A percentile compares a stretch with the other conserved stretches of the same genome.
Conservation (phyloP, 2,113 vertebrate genomes). For the Callionymus lyra region DNA sequence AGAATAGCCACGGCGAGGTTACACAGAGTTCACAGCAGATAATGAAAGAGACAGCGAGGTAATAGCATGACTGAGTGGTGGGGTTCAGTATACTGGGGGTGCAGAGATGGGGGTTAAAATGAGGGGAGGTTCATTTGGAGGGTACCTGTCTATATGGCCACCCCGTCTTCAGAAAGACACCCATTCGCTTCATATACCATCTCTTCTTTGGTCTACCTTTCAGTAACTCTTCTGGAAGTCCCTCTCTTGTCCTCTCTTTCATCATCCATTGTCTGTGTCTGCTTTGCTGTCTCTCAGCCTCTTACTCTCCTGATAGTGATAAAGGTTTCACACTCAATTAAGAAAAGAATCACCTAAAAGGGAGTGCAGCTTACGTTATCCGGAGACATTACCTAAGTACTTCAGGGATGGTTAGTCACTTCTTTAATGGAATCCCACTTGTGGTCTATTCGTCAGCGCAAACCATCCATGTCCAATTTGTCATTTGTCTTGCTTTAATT, state of each 20-base stretch:
- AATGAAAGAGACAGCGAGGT: slow-evolving; percentile 78
- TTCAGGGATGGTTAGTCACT: slow-evolving; percentile 43
- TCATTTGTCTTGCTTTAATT: slow-evolving; percentile 29
- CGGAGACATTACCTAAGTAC: slow-evolving; percentile 53
- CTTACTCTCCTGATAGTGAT: slow-evolving; percentile 50
- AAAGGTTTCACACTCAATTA: slow-evolving; percentile 66
- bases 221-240: slow-evolving; percentile 20
- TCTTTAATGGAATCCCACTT: slow-evolving; percentile 39
- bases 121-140: slow-evolving; percentile 71
- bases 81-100: slow-evolving; percentile 63
- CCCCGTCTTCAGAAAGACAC: slow-evolving; percentile 55
- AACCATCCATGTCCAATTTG: slow-evolving; percentile 21
- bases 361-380: slow-evolving; percentile 44
- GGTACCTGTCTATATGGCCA: slow-evolving; percentile 67
- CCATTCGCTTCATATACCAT: slow-evolving; percentile 29
- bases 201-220: slow-evolving; percentile 34
- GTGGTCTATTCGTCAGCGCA: slow-evolving; percentile 42
- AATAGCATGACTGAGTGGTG: slow-evolving; percentile 73
- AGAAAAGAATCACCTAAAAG: slow-evolving; percentile 61
- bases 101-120: slow-evolving; percentile 62
- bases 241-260: slow-evolving; percentile 46
- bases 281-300: slow-evolving; percentile 19
- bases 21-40: slow-evolving; percentile 75
- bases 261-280: slow-evolving; percentile 27
- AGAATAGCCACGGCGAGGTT: slow-evolving; percentile 75